Evolutionary conservation across 2,113 vertebrate genomes (phyloP).

Genomic region (Porphyrio hochstetteri): DNA sequence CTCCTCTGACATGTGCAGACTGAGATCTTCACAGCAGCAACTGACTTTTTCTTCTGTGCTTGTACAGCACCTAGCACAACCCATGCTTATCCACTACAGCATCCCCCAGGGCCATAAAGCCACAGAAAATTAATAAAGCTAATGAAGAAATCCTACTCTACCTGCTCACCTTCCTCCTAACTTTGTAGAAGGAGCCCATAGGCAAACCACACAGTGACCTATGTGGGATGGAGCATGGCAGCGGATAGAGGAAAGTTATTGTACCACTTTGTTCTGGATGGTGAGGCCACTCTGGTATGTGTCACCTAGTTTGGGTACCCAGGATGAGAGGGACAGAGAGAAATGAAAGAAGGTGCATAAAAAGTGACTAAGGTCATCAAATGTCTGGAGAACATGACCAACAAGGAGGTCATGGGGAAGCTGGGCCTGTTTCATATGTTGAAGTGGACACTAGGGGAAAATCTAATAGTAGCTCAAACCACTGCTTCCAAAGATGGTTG

Average conservation of each 20-base stretch:
- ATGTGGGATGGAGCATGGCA: accelerated
- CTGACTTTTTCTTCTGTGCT: constrained; percentile 18
- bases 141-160: neutral
- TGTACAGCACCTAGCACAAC: neutral
- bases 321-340: neutral
- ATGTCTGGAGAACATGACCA: neutral
- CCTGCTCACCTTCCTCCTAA: neutral
- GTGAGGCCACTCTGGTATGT: neutral
- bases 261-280: neutral
- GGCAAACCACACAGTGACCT: neutral
- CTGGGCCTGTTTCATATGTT: neutral
- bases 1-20: constrained; percentile 53
- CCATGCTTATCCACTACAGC: neutral
- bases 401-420: neutral
- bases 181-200: neutral
- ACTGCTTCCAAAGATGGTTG: neutral
- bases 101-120: neutral
- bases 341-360: neutral
- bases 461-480: neutral
- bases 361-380: neutral
- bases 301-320: too few species aligned
- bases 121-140: neutral
- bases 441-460: neutral
- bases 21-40: constrained; percentile 43
- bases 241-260: neutral